Evolutionary conservation across 2,888 invertebrate genomes (phyloP), one percentile per base, ranked within the genome.

Genomic region (Luperina nickerlii): DNA sequence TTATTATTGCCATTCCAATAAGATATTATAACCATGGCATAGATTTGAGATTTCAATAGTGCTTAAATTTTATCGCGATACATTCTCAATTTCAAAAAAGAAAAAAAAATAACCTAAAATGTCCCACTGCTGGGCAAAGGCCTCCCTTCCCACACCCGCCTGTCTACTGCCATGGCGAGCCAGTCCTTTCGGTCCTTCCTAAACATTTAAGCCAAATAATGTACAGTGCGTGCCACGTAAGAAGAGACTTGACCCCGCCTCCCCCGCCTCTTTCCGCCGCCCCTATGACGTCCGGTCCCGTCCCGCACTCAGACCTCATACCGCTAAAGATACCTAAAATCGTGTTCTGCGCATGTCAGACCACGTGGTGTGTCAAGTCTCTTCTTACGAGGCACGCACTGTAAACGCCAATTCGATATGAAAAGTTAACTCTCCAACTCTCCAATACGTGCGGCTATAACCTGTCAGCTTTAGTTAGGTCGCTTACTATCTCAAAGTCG

Each of bases 391-490:
- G n/a, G n/a, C n/a, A n/a, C n/a, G n/a, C n/a, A n/a, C n/a, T n/a
- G n/a, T n/a, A n/a, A n/a, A 62, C 8, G 24, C 18, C 51, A 65
- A 54, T 54, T 38, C 54, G 4, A 77, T 45, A 77, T 57, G 45
- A 65, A 57, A 20, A n/a, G 32, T 65, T 65, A 42, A 8, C 42
- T 32, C 77, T n/a, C 1, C n/a, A 65, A 76, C 45, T 54, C 77
- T n/a, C 9, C 32, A 54, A 65, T 54, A 27, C 27, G 9, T 45
- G 67, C 8, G 7, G 15, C 27, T 42, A 24, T 27, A 42, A 7
- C 9, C 54, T 69, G 54, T 51, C 20, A 32, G 54, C n/a, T 45
- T 48, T 6, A 65, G 9, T 45, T 32, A 27, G 9, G 24, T 15
- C 27, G 11, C 20, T 45, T n/a, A n/a, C 13, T 45, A 77, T 45